phyloP scores from a whole-genome alignment of 2,888 invertebrate species.

The Antheraea yamamai region DNA sequence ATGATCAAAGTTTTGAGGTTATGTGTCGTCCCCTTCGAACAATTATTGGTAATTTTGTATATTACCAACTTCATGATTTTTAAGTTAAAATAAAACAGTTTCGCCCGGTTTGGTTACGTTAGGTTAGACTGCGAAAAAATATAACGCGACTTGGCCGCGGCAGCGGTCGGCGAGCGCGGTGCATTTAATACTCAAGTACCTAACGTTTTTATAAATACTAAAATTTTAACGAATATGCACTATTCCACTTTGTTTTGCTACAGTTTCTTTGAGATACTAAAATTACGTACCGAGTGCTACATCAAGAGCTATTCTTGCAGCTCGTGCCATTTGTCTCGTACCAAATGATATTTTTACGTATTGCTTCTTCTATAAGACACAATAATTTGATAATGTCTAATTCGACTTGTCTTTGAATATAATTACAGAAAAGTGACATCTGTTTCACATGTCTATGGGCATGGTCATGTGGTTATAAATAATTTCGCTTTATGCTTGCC shows the following conservation, averaged over 20 bases:
- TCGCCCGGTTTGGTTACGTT: too few species aligned
- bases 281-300: slow-evolving; percentile 54
- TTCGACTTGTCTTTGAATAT: neutral
- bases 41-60: too few species aligned
- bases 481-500: neutral
- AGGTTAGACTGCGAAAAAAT: too few species aligned
- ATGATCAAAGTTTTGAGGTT: too few species aligned
- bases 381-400: neutral
- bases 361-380: neutral
- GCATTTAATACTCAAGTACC: too few species aligned
- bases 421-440: neutral
- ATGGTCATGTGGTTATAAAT: neutral
- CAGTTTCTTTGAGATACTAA: slow-evolving; percentile 51
- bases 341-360: neutral
- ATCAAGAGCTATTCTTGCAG: slow-evolving; percentile 59
- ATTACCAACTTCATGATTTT: too few species aligned
- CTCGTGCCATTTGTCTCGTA: slow-evolving; percentile 50
- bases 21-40: too few species aligned
- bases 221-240: neutral
- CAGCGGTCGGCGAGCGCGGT: too few species aligned
- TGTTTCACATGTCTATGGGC: neutral
- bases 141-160: too few species aligned
- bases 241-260: slow-evolving; percentile 60
- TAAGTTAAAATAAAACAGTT: too few species aligned
- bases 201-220: neutral